Percentiles rank a stretch among this genome's conserved stretches.
Conservation (phyloP, 2,113 vertebrate species). For the Amphiprion ocellaris region DNA sequence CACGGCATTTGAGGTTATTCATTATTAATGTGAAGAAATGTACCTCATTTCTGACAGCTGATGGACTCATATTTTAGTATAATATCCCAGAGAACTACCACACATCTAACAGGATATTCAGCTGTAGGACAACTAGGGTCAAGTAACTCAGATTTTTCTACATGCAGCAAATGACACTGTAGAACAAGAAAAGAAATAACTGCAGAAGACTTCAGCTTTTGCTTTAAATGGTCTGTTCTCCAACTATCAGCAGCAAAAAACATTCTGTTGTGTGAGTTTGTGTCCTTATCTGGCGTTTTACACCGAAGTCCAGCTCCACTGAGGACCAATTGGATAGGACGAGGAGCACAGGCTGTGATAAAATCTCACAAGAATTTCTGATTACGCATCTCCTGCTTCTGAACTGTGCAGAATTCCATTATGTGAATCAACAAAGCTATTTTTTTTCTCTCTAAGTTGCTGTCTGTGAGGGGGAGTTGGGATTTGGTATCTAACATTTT, state of each 20-base stretch:
- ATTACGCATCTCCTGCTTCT: constrained; percentile 20
- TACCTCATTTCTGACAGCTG: neutral
- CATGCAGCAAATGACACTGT: neutral
- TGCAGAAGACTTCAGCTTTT: neutral
- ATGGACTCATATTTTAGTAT: neutral
- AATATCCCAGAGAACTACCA: neutral
- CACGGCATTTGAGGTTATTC: too few relatives aligned
- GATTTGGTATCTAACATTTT: constrained; percentile 39
- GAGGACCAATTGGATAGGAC: constrained; percentile 35
- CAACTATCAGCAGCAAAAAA: constrained; percentile 12
- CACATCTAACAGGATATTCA: neutral
- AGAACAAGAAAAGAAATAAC: neutral
- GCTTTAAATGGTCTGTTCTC: neutral
- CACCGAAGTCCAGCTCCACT: constrained; percentile 26
- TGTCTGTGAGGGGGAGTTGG: constrained; percentile 23
- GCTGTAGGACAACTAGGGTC: neutral
- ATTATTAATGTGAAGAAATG: too few relatives aligned
- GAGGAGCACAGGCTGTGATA: constrained; percentile 39
- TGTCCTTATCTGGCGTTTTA: constrained; percentile 34
- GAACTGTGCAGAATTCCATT: constrained; percentile 47
- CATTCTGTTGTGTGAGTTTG: neutral
- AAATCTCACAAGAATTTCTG: constrained; percentile 34
- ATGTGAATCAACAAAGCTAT: constrained; percentile 58
- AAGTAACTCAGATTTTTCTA: neutral
- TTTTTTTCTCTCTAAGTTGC: constrained; percentile 7